Evolutionary conservation across 2,113 vertebrate species (phyloP), one percentile per base, ranked within the genome.

Genomic region (Coreoperca whiteheadi): DNA sequence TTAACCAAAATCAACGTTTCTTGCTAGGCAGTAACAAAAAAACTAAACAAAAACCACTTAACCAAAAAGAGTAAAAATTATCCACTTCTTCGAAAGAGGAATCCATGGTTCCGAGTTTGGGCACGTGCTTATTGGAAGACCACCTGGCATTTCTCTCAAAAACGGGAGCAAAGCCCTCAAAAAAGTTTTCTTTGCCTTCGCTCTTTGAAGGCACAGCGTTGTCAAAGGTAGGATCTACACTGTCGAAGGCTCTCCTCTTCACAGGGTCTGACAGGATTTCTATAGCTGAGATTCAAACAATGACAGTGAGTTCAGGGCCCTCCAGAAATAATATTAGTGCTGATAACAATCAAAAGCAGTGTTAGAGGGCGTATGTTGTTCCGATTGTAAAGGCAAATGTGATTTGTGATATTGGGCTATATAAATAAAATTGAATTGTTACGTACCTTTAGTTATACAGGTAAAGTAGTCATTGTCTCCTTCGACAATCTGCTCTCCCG

Each of bases 391-490:
- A n/a, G n/a, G n/a, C n/a, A n/a, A n/a, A n/a, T n/a, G n/a, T n/a
- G n/a, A n/a, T n/a, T n/a, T n/a, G n/a, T n/a, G n/a, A n/a, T n/a
- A n/a, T n/a, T n/a, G n/a, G n/a, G n/a, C n/a, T n/a, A n/a, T n/a
- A n/a, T n/a, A n/a, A n/a, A n/a, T n/a, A n/a, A n/a, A n/a, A n/a
- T n/a, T n/a, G n/a, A n/a, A n/a, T n/a, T n/a, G n/a, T n/a, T 12
- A 16, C 10, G 18, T 81, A 99, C 98, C 98, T 98, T 99, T 99
- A 91, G 98, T 99, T 89, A 99, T 99, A 83, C 98, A 99, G 8
- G 98, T 99, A 66, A 99, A 99, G 89, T 99, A 99, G 92, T 99
- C 98, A 43, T 99, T 99, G 92, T 99, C 98, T 56, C 98, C 98
- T 94, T 99, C 98, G 73, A 96, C 96, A 72, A 99, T 99, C 94